These are phyloP conservation scores for Anneissia japonica DNA, from an alignment of 35 echinoderm and acorn worm genomes.

Conservation along the genomic window DNA sequence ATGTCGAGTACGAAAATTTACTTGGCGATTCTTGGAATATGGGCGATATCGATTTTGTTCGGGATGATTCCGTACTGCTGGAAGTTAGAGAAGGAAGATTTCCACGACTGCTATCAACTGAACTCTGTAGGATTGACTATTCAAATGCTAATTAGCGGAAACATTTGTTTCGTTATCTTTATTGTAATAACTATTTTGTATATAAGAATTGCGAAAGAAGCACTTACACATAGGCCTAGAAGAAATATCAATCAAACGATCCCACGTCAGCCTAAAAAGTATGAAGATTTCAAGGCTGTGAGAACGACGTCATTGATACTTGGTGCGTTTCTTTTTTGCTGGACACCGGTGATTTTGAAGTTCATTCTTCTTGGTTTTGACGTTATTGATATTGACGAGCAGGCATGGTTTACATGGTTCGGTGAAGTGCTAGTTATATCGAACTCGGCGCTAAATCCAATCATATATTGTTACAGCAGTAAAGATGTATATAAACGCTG, in stretches of 20 bases:
- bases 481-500: background rate
- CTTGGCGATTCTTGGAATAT: background rate
- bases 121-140: background rate
- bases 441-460: background rate
- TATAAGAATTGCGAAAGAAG: background rate
- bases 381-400: background rate
- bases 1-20: background rate
- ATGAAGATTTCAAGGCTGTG: background rate
- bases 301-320: background rate
- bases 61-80: background rate
- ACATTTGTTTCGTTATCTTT: background rate
- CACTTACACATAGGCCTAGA: background rate
- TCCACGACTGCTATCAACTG: background rate
- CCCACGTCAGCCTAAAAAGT: background rate
- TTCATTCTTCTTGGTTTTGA: background rate
- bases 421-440: background rate
- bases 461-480: background rate
- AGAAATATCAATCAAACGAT: background rate
- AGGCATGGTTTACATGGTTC: background rate
- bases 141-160: background rate
- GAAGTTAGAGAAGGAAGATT: background rate
- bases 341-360: background rate
- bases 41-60: background rate
- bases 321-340: background rate
- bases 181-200: background rate